Evolutionary conservation across 1,140 invertebrate species (phyloP), one percentile per base, ranked within the genome.

Genomic region (Drosophila biarmipes): DNA sequence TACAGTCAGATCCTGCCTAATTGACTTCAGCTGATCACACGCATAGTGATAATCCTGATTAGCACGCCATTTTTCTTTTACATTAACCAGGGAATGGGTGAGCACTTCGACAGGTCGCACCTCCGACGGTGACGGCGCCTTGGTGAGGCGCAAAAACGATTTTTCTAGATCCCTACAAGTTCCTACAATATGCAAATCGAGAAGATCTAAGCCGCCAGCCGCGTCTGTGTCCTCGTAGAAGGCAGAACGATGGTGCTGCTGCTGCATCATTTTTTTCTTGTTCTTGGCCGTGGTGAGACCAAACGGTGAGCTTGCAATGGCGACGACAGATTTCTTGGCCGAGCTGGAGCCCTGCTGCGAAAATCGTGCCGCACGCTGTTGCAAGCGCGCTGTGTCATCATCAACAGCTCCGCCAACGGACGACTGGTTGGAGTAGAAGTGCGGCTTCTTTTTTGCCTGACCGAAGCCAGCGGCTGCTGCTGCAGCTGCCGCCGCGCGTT

Each of bases 1-100:
- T 93, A 98, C 98, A 54, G 98, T 99, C 78, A 99, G 94, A 95
- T 99, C 99, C 94, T 99, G 99, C 80, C 99, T 94, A 87, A 99
- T 99, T 14, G 98, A 99, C 93, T 99, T 99, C 31, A 99, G 93
- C 93, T 99, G 98, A 95, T 99, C 98, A 94, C 98, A 99, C 55
- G 97, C 96, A 94, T 98, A 99, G 92, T 95, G 95, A 93, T 99
- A 99, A 93, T 99, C 98, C 89, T 96, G 95, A 87, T 96, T 97
- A 54, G 94, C 93, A 52, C 96, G 94, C 98, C 98, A 99, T 74
- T 96, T 95, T 56, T 95, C 94, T 93, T 99, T 98, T 1, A 99
- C 98, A 93, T 97, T 96, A 84, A 94, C 94, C 76, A 99, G 93
- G 42, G 98, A 97, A 92, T 95, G 95, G 79, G 94, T 94, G 37